Conservation (phyloP, 2,113 vertebrate species). For the Machaerirhynchus nigripectus region DNA sequence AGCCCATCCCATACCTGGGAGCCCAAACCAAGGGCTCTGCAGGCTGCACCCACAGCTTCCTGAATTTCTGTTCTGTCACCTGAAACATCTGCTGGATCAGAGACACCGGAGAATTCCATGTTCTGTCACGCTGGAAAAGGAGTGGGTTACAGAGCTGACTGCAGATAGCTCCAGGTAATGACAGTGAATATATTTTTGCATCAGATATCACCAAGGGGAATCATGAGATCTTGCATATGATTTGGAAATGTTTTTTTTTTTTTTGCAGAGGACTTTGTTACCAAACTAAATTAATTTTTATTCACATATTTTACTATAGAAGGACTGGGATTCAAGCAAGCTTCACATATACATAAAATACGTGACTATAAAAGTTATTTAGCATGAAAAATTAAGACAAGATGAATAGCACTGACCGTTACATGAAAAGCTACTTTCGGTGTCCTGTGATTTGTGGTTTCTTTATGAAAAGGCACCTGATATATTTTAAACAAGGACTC, state of each 20-base stretch:
- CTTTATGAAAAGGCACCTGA: not conserved
- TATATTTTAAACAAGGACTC: not conserved
- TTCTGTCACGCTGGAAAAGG: not conserved
- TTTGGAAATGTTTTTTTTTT: not conserved
- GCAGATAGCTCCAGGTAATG: constrained; percentile 10
- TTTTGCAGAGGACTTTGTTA: not conserved
- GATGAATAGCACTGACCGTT: not conserved
- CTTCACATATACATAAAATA: not conserved
- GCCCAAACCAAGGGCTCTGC: not conserved
- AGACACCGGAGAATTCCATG: not conserved
- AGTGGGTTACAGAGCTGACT: not conserved
- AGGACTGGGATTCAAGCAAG: not conserved
- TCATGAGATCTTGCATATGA: not conserved
- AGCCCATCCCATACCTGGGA: not conserved
- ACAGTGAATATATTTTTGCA: not conserved
- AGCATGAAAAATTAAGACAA: not conserved
- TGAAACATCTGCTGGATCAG: not conserved
- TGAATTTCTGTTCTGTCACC: not conserved
- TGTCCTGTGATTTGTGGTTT: not conserved
- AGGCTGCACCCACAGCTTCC: not conserved
- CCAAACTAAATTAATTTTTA: not conserved
- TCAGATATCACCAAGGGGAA: constrained; percentile 17
- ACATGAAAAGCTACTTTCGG: not conserved
- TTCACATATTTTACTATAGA: not conserved
- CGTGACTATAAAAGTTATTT: not conserved